Evolutionary conservation across 2,113 vertebrate species (phyloP), one percentile per base, ranked within the genome.

Genomic region (Mystacornis crossleyi): DNA sequence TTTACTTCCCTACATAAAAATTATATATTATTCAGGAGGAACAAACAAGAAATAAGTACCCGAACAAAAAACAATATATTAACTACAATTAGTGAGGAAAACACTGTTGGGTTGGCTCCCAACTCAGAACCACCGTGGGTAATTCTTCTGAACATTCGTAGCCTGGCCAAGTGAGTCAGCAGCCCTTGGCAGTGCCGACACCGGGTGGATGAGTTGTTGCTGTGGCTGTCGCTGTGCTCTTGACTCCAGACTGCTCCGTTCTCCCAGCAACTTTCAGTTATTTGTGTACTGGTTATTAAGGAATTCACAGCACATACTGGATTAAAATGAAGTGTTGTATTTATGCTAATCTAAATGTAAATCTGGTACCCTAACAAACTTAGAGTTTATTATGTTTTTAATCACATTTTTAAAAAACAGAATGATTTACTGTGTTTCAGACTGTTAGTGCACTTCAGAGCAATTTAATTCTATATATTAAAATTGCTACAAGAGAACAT

Each of bases 1-100:
- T 78, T 93, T 85, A 38, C 36, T 90, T 66, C 10, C 78, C 38
- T 40, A 25, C n/a, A 21, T 77, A 77, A 70, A 82, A 95, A 18
- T 67, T 62, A 23, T 15, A 3, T 43, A 9, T 33, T n/a, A 33
- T 87, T 80, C 14, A 61, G 47, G 54, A 72, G 40, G 47, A 74
- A 14, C 14, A 70, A 72, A 43, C 20, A 66, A 45, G n/a, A 69
- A 80, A 13, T 62, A 45, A 18, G 24, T 61, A 54, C 10, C 38
- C 83, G 67, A 85, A 70, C 24, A 47, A 9, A 62, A 36, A 77
- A 5, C 25, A 14, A 43, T 62, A 5, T 11, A 9, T 54, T 67
- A 69, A 20, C 16, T 90, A 20, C 28, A 53, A 0, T 75, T 90
- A 86, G 24, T 31, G 51, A 82, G 24, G 13, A 75, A 18, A 53